Base-by-base conservation (phyloP, 30 jellyfish, hydroid and myxozoan species). In the Cassiopea andromeda region DNA sequence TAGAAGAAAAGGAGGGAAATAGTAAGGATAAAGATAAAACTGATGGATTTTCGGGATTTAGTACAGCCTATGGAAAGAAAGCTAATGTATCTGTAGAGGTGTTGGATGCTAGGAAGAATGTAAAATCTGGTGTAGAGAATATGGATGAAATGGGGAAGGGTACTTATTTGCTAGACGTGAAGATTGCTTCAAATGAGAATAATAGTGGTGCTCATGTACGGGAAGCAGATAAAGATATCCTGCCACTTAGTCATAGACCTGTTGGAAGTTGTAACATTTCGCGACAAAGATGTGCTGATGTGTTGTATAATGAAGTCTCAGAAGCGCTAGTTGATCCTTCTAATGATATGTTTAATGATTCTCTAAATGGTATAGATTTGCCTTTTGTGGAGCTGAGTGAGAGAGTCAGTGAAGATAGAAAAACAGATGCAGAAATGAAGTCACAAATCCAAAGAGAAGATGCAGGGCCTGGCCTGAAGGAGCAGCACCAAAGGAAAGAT, bases 31-130 rank as follows among this genome's bases (percentile, higher is more conserved):
- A 2, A 15, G 57, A 18, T 2, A 38, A 76, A 74, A 18, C 54
- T 77, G 3, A 69, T 78, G 1, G 48, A 8, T 90, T 81, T 57
- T 48, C 27, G 38, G 97, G 97, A 46, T 90, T 90, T 64, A 80
- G 66, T 50, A 90, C 93, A 3, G 97, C 83, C 8, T 50, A 44
- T 44, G 97, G 97, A 82, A 81, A 74, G 90, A 71, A 60, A 5
- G 85, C 82, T n/a, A 19, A 72, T 38, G 75, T 90, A 58, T 90
- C 97, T 8, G 90, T 70, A 16, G 66, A 74, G 2, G 90, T 94
- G 7, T 0, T 90, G 44, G 80, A 81, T 48, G 90, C 85, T 64
- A 89, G 89, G 1, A 84, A 48, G 88, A 48, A 45, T 85, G 48
- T 27, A 27, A 27, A 27, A 27, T 27, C 38, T 27, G 38, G 27